Evolutionary conservation across 2,113 vertebrate genomes (phyloP).

Genomic region (Caranx melampygus): DNA sequence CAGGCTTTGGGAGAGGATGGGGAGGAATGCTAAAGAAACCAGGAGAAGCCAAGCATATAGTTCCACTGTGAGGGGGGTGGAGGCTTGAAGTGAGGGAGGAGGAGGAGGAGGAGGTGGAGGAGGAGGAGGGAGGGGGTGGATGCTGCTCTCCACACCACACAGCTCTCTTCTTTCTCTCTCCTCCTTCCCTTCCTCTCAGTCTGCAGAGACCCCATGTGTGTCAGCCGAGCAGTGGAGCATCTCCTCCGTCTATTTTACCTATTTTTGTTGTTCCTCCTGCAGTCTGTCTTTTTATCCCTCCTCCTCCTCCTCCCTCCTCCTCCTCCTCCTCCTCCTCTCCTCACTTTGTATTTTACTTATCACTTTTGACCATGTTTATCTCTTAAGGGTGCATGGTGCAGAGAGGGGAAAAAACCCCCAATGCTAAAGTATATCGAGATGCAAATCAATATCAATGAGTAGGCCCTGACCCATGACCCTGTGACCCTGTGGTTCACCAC

Average conservation of each 20-base stretch:
- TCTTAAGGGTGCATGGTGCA: too few relatives aligned
- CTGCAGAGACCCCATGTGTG: constrained; percentile 79
- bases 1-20: constrained; percentile 75
- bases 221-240: constrained; percentile 81
- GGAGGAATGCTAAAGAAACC: constrained; percentile 80
- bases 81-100: constrained; percentile 51
- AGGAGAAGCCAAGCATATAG: constrained; percentile 82
- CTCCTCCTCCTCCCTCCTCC: background rate
- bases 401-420: too few relatives aligned
- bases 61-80: constrained; percentile 56
- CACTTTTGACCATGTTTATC: constrained; percentile 1
- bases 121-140: constrained; percentile 34
- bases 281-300: constrained; percentile 48
- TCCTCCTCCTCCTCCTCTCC: background rate
- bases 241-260: constrained; percentile 73
- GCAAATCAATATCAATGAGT: too few relatives aligned
- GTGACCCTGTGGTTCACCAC: too few relatives aligned
- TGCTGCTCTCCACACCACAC: constrained; percentile 66
- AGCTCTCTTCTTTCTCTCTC: constrained; percentile 72
- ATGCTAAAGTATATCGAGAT: background rate
- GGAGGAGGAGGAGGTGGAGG: too few relatives aligned
- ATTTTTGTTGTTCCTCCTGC: constrained; percentile 57
- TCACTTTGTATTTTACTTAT: constrained; percentile 6
- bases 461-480: too few relatives aligned
- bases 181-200: constrained; percentile 65